Evolutionary conservation across 1,140 invertebrate genomes (phyloP), one percentile per base, ranked within the genome.

Genomic region (Lepidurus apus): DNA sequence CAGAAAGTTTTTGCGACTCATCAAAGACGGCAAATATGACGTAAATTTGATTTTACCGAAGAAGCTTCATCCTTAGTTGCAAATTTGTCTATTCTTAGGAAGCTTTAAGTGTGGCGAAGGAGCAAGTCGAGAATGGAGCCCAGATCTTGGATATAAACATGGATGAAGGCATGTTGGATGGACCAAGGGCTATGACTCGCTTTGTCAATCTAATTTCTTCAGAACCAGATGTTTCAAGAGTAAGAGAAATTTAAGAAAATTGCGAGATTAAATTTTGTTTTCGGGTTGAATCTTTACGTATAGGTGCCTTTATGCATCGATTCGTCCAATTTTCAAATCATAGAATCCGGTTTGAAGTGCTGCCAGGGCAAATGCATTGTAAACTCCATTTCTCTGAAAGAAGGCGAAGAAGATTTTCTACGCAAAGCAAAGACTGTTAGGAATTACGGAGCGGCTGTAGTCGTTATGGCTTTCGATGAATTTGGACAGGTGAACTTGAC

Each of bases 121-220:
- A 81, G 11, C 89, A 91, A 83, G 89, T 91, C 13, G 89, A 90
- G 82, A 88, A 87, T 83, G 89, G 89, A 74, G 89, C 89, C 3
- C 89, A 91, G 83, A 83, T 91, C 44, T 78, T 91, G 42, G 89
- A 91, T 83, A 87, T 91, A 43, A 91, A 91, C 81, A 89, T 91
- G 88, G 89, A 91, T 83, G 90, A 91, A 83, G 89, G 89, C 17
- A 87, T 91, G 86, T 83, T 91, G 47, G 89, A 91, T 83, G 88
- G 89, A 6, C 82, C 85, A 43, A 81, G 83, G 5, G 88, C 87
- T 6, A 91, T 91, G 89, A 84, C 86, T 7, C 87, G 86, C 53
- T 91, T 91, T 85, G 83, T 90, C 3, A 90, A 90, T 82, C 83
- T 90, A 11, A 87, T 91, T 77, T 82, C 88, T 1, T 86, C 87